Percentiles rank a stretch among this genome's conserved stretches.
Evolutionary conservation across 2,113 vertebrate species (phyloP).

Genomic region (Clarias macrocephalus): DNA sequence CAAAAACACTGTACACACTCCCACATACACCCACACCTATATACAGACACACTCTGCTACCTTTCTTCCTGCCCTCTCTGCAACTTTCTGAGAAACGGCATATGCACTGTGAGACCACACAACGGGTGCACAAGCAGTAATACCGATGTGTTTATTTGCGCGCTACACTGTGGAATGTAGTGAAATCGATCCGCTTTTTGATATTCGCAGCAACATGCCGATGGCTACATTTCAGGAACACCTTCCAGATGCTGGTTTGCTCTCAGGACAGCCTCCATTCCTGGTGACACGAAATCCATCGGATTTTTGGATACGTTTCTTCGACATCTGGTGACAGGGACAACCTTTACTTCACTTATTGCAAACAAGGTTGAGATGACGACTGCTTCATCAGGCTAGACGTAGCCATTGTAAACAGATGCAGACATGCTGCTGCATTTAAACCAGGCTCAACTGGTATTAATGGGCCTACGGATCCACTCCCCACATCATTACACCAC

Average conservation of each 20-base stretch:
- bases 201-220: background rate
- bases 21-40: slow-evolving; percentile 50
- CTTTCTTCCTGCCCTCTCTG: slow-evolving; percentile 67
- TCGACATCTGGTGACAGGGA: background rate
- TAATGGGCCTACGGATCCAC: background rate
- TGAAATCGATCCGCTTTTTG: background rate
- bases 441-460: background rate
- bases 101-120: slow-evolving; percentile 63
- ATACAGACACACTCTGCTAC: slow-evolving; percentile 47
- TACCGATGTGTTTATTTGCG: slow-evolving; percentile 42
- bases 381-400: background rate
- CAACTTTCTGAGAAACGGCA: slow-evolving; percentile 72
- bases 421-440: background rate
- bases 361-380: background rate
- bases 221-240: background rate
- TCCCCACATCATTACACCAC: background rate
- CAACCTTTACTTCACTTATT: background rate
- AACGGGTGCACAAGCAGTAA: slow-evolving; percentile 58
- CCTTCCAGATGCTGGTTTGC: background rate
- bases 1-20: slow-evolving; percentile 20
- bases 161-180: background rate
- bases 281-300: background rate
- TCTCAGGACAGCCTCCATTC: too few relatives aligned
- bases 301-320: background rate
- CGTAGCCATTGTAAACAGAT: background rate